Conservation (phyloP, 2,797 vertebrate genomes). For the Sciaenops ocellatus region DNA sequence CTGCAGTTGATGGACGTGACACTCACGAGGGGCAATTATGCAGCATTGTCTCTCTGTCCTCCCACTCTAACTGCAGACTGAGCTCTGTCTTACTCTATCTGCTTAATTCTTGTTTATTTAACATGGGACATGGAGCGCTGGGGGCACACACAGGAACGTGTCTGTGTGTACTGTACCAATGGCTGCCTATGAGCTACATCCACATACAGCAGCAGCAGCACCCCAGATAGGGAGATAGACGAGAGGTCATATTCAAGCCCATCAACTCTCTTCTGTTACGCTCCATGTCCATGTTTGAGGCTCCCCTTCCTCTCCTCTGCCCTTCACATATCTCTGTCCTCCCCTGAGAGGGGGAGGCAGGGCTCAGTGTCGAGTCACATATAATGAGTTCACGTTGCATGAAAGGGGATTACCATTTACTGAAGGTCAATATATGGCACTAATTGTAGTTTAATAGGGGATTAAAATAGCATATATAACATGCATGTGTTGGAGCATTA, state of each 20-base stretch:
- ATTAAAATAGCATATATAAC: constrained; percentile 9
- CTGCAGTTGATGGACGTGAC: constrained; percentile 25
- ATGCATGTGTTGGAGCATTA: constrained; percentile 8
- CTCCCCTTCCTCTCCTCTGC: constrained; percentile 33
- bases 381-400: constrained; percentile 37
- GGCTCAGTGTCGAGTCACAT: constrained; percentile 18
- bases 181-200: constrained; percentile 5
- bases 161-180: not conserved
- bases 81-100: constrained; percentile 41
- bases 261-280: constrained; percentile 10
- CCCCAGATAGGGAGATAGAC: constrained; percentile 14
- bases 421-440: constrained; percentile 53
- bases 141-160: not conserved
- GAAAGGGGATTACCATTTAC: constrained; percentile 46
- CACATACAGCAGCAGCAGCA: constrained; percentile 16
- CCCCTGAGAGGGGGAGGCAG: constrained; percentile 34
- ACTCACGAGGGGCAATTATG: constrained; percentile 40
- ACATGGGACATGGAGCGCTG: constrained; percentile 13
- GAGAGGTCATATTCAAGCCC: not conserved
- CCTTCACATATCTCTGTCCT: constrained; percentile 41
- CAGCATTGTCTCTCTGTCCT: constrained; percentile 39
- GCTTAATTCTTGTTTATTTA: constrained; percentile 35
- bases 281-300: constrained; percentile 9
- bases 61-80: constrained; percentile 35
- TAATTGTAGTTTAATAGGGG: constrained; percentile 28